phyloP scores from a whole-genome alignment of 2,888 invertebrate genomes.

The Malthinus seriepunctatus region DNA sequence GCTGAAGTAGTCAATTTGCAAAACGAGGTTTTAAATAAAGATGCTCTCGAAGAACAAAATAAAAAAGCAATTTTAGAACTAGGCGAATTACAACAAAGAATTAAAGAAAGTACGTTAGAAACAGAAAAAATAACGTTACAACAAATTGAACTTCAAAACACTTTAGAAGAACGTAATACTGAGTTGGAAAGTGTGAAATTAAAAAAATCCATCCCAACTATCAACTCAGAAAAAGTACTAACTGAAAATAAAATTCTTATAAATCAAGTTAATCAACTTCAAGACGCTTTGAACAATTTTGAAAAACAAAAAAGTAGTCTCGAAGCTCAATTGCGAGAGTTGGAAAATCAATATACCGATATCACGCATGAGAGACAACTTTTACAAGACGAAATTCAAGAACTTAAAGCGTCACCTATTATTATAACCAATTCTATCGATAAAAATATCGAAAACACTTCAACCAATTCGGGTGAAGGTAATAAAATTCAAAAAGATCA shows the following conservation, averaged over 20 bases:
- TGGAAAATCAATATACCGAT: constrained; percentile 48
- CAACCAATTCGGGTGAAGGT: constrained; percentile 20
- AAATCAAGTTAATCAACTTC: constrained; percentile 36
- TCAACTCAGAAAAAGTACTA: constrained; percentile 33
- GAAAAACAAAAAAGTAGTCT: constrained; percentile 37
- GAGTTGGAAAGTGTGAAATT: neutral
- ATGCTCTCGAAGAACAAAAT: neutral
- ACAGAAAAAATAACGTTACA: neutral
- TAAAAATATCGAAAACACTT: constrained; percentile 24
- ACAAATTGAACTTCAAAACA: neutral
- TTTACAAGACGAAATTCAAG: constrained; percentile 50
- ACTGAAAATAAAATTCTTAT: constrained; percentile 41
- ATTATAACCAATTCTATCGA: constrained; percentile 34
- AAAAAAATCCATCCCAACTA: neutral
- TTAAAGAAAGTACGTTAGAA: neutral
- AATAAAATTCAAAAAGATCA: constrained; percentile 26
- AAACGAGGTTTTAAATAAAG: neutral
- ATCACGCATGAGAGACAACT: constrained; percentile 49
- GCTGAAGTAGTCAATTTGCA: constrained; percentile 7
- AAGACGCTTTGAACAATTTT: constrained; percentile 38
- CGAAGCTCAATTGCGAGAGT: constrained; percentile 43
- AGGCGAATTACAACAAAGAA: neutral
- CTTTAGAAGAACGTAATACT: neutral
- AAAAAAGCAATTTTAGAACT: neutral
- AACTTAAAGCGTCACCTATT: constrained; percentile 49